phyloP scores from a whole-genome alignment of 2,113 vertebrate genomes.

The Reinhardtius hippoglossoides region DNA sequence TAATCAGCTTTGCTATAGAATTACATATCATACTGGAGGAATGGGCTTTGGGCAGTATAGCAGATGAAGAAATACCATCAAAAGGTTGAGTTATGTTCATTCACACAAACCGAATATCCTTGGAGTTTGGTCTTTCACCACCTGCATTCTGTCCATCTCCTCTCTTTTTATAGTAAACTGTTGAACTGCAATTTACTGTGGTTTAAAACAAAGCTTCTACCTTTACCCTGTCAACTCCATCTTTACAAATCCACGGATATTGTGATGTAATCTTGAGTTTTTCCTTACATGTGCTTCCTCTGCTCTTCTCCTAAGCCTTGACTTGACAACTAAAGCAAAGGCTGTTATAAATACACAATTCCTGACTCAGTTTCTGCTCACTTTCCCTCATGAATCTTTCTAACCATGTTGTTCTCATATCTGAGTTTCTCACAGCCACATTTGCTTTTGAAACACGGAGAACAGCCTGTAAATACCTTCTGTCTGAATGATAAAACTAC shows the following conservation, averaged over 20 bases:
- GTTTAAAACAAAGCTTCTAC: not conserved
- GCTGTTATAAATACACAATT: not conserved
- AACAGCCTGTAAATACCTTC: slow-evolving; percentile 27
- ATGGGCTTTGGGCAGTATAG: no score
- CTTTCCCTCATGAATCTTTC: not conserved
- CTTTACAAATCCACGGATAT: not conserved
- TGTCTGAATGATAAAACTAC: not conserved
- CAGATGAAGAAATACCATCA: no score
- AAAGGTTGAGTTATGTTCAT: not conserved
- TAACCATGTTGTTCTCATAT: not conserved
- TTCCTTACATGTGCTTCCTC: not conserved
- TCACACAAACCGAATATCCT: no score
- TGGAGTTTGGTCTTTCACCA: no score
- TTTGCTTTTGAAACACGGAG: slow-evolving; percentile 15
- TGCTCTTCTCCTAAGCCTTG: not conserved
- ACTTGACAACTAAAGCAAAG: not conserved
- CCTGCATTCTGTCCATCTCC: no score
- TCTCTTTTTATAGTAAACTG: not conserved
- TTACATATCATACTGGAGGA: no score
- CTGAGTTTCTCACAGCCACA: not conserved
- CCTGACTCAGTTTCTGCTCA: not conserved
- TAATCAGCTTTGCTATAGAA: not conserved
- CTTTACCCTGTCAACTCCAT: not conserved
- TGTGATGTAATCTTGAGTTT: not conserved
- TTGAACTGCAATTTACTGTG: no score